A percentile compares a stretch with the other conserved stretches of the same genome.
These are phyloP conservation scores for Porites evermanni DNA, from an alignment of 92 coral and sea anemone species.

Conservation along the genomic window DNA sequence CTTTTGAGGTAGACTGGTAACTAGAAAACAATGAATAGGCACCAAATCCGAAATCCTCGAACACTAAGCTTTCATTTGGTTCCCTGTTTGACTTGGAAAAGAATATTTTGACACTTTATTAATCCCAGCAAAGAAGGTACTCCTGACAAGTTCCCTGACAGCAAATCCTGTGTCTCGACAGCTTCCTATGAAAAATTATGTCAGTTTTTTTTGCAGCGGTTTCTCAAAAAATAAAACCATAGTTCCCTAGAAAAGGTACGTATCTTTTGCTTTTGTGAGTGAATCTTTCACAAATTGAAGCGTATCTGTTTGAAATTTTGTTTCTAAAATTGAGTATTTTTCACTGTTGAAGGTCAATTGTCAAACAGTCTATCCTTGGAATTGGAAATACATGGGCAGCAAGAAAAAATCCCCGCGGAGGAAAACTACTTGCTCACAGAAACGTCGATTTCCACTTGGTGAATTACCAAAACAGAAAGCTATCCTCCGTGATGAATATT, in stretches of 20 bases:
- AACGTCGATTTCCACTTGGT: slow-evolving; percentile 43
- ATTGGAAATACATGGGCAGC: slow-evolving; percentile 30
- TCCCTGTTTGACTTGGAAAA: slow-evolving; percentile 22
- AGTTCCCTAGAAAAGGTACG: slow-evolving; percentile 47
- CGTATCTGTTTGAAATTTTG: slow-evolving; percentile 36
- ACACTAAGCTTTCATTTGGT: slow-evolving; percentile 31
- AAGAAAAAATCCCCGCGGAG: slow-evolving; percentile 56
- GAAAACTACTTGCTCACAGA: slow-evolving; percentile 32
- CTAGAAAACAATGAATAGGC: neutral
- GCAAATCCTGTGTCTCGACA: slow-evolving; percentile 7
- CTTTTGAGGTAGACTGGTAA: neutral
- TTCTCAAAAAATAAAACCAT: slow-evolving; percentile 48
- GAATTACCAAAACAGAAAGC: slow-evolving; percentile 62
- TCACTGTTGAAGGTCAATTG: slow-evolving; percentile 29
- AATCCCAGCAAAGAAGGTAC: neutral
- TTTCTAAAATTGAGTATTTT: slow-evolving; percentile 26
- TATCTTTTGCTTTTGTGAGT: slow-evolving; percentile 36
- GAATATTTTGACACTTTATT: neutral
- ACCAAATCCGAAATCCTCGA: slow-evolving; percentile 8
- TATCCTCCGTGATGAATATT: slow-evolving; percentile 59
- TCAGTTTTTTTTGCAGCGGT: slow-evolving; percentile 6
- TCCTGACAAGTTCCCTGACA: slow-evolving; percentile 1
- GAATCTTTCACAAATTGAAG: slow-evolving; percentile 13
- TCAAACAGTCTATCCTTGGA: slow-evolving; percentile 1
- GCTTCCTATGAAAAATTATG: slow-evolving; percentile 12